Base-by-base conservation (phyloP, 1,140 invertebrate species). In the Sinonovacula constricta region DNA sequence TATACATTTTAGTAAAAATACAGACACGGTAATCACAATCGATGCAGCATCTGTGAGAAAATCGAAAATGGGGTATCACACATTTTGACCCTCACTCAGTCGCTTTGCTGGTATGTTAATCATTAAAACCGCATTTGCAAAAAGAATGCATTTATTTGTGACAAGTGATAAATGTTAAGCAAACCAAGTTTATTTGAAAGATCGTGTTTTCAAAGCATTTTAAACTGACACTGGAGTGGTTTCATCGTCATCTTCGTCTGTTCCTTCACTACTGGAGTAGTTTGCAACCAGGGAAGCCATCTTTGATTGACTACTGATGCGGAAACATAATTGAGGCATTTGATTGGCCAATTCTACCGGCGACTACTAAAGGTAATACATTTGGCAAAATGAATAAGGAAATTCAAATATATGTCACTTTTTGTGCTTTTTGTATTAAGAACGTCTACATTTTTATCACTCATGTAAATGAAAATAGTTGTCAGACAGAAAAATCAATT, bases 251-350 rank as follows among this genome's bases (percentile, higher is more conserved):
- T 72, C 74, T 3, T 91, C 91, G 18, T 68, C 72, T 26, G 71
- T 62, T 45, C 81, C 75, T 33, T 81, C 81, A 51, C 85, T 82
- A 67, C 81, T 85, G n/a, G 92, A 92, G 83, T 94, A 94, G 91
- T 94, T 93, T 36, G 93, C 93, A 53, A 94, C 93, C 63, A 94
- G 90, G 81, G 93, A 93, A 91, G 93, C 92, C 92, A 93, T 93
- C 24, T 81, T 85, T 67, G 51, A 30, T 54, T 36, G 34, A 62
- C 33, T 39, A 80, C 54, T 76, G 30, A 53, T 33, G 82, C 75
- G 80, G 69, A 56, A 63, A 85, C 76, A 34, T 36, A 56, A 51
- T 31, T 15, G 49, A 45, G 24, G 69, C 71, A 75, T 84, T 75
- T 81, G 51, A 88, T 87, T 88, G 85, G 87, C 66, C 62, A 62